phyloP scores from a whole-genome alignment of 2,113 vertebrate genomes.

The Pygoscelis antarcticus region DNA sequence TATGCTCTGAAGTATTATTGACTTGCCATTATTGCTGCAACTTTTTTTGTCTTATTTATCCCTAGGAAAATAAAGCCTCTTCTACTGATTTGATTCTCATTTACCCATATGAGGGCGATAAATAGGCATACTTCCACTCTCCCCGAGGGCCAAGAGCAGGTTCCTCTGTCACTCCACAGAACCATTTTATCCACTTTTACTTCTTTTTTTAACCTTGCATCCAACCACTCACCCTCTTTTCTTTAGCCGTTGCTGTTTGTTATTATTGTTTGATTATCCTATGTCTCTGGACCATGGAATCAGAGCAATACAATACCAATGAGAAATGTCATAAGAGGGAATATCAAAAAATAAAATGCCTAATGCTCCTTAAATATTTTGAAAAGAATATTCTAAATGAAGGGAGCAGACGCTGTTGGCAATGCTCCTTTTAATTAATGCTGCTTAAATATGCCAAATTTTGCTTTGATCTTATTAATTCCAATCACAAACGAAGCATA shows the following conservation, averaged over 20 bases:
- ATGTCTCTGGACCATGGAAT: background rate
- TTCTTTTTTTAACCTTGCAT: background rate
- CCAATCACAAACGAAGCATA: background rate
- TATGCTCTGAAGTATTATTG: background rate
- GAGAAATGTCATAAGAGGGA: background rate
- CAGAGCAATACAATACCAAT: rapidly evolving
- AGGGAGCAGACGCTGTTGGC: background rate
- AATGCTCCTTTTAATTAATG: background rate
- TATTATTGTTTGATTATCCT: background rate
- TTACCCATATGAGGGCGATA: background rate
- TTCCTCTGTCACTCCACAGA: background rate
- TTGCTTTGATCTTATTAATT: conserved; percentile 58
- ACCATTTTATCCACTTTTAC: background rate
- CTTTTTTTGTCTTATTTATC: background rate
- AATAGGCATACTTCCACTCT: rapidly evolving
- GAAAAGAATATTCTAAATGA: background rate
- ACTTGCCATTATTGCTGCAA: background rate
- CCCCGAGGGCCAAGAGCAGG: background rate
- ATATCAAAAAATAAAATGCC: background rate
- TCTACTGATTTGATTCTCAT: background rate
- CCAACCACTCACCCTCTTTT: background rate
- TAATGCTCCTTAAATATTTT: background rate
- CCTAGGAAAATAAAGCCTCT: background rate
- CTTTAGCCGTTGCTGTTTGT: background rate
- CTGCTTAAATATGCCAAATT: background rate